phyloP scores from a whole-genome alignment of 2,888 invertebrate genomes.

The Cheilosia urbana region DNA sequence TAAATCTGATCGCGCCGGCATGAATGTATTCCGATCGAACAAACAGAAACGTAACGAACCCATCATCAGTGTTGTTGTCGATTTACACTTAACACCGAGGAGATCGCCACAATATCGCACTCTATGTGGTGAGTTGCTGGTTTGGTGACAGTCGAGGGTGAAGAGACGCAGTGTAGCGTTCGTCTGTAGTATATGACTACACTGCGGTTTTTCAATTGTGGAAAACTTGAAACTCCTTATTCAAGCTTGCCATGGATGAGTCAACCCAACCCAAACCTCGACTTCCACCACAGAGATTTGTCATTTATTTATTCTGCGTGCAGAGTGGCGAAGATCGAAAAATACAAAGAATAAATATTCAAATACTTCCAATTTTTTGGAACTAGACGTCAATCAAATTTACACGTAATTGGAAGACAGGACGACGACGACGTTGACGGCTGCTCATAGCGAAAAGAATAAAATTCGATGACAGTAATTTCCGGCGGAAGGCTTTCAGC shows the following conservation, averaged over 20 bases:
- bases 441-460: background rate
- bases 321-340: background rate
- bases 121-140: background rate
- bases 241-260: conserved; percentile 47
- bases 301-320: conserved; percentile 37
- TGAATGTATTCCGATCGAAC: conserved; percentile 39
- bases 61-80: conserved; percentile 19
- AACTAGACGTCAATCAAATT: conserved; percentile 31
- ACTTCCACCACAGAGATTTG: conserved; percentile 32
- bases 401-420: conserved; percentile 10
- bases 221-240: conserved; percentile 57
- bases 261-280: conserved; percentile 17
- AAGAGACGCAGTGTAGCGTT: conserved; percentile 1
- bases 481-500: conserved; percentile 51
- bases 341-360: background rate
- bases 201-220: conserved; percentile 56
- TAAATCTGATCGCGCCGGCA: conserved; percentile 64
- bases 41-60: conserved; percentile 33
- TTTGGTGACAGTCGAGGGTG: conserved; percentile 6
- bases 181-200: conserved; percentile 60
- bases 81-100: conserved; percentile 12
- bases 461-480: conserved; percentile 28
- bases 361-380: conserved; percentile 4
- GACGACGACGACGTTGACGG: background rate
- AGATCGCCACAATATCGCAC: conserved; percentile 56